A percentile compares a stretch with the other conserved stretches of the same genome.
phyloP scores from a whole-genome alignment of 2,888 invertebrate genomes.

The Drosophila tripunctata region DNA sequence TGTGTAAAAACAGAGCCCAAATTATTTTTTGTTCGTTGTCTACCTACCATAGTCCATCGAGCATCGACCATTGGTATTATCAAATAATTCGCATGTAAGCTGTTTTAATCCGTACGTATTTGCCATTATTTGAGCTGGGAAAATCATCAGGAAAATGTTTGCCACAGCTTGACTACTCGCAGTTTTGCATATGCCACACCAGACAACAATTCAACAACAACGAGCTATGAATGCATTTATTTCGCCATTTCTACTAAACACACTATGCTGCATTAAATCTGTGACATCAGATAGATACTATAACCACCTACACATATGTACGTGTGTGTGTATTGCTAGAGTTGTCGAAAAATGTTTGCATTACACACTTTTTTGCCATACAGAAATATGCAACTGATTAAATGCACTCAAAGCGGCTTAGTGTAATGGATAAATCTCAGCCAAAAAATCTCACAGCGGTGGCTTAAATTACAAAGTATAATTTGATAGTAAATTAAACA shows the following conservation, averaged over 20 bases:
- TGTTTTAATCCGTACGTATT: slow-evolving; percentile 59
- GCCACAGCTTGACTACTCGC: slow-evolving; percentile 28
- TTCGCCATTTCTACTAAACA: slow-evolving; percentile 69
- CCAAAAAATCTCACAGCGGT: slow-evolving; percentile 35
- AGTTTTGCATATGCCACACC: slow-evolving; percentile 3
- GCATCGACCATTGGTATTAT: slow-evolving; percentile 47
- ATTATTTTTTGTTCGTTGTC: background rate
- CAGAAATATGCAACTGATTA: slow-evolving; percentile 61
- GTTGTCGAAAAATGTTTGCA: slow-evolving; percentile 55
- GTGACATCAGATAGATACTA: slow-evolving; percentile 16
- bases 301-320: slow-evolving; percentile 7
- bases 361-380: slow-evolving; percentile 27
- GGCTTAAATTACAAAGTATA: slow-evolving; percentile 52
- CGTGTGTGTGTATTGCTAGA: slow-evolving; percentile 48
- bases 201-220: background rate
- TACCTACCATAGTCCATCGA: too few relatives aligned
- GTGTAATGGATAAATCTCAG: slow-evolving; percentile 59
- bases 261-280: slow-evolving; percentile 63
- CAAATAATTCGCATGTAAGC: slow-evolving; percentile 78
- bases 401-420: slow-evolving; percentile 72
- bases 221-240: slow-evolving; percentile 56
- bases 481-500: slow-evolving; percentile 52
- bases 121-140: slow-evolving; percentile 6
- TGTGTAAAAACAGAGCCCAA: background rate
- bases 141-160: slow-evolving; percentile 46